phyloP scores from a whole-genome alignment of 2,888 invertebrate genomes.

The Athalia rosae region DNA sequence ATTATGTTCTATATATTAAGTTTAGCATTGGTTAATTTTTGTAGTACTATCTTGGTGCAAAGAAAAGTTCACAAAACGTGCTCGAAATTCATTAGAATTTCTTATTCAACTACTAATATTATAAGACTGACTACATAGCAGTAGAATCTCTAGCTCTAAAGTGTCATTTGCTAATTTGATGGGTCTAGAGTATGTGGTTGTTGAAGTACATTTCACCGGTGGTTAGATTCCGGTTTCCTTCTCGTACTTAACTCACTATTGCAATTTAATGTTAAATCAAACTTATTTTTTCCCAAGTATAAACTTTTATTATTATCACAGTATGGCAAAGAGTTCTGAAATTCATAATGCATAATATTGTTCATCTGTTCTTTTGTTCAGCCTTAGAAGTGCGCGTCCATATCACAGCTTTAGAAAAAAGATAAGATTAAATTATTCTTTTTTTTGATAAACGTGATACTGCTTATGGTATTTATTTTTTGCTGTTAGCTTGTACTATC shows the following conservation, averaged over 20 bases:
- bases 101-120: constrained; percentile 17
- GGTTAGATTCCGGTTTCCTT: neutral
- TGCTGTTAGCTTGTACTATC: no score
- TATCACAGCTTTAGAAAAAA: no score
- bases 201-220: neutral
- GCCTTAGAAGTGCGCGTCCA: no score
- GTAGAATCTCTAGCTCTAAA: neutral
- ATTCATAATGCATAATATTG: no score
- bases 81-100: neutral
- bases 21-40: neutral
- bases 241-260: neutral
- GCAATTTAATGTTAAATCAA: neutral
- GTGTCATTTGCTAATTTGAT: neutral
- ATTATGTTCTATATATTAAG: neutral
- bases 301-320: no score
- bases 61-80: constrained; percentile 1
- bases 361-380: no score
- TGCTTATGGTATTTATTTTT: no score
- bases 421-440: no score
- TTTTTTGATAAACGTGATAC: no score
- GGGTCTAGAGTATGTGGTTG: neutral
- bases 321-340: no score
- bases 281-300: no score
- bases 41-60: constrained; percentile 35
- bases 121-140: constrained; percentile 40